Evolutionary conservation across 2,113 vertebrate species (phyloP).

Genomic region (Stegostoma tigrinum): DNA sequence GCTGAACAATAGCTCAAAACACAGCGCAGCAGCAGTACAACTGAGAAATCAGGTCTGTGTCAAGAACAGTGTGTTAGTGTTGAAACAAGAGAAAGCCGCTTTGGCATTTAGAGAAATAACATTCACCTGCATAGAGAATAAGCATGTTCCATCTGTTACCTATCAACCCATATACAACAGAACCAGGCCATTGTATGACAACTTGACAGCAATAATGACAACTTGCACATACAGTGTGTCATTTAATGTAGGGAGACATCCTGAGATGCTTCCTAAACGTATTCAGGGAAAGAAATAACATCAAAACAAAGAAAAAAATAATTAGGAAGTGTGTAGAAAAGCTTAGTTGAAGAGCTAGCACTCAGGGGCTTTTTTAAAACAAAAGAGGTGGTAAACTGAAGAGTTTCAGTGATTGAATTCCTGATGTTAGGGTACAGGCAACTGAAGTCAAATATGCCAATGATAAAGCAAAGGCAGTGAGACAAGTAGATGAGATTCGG

Average conservation of each 20-base stretch:
- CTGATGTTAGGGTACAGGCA: not conserved
- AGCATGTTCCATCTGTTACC: not conserved
- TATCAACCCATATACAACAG: not conserved
- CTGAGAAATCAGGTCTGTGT: not conserved
- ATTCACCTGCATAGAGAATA: not conserved
- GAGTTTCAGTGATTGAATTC: not conserved
- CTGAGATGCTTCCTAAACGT: not conserved
- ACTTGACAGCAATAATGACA: too few species aligned
- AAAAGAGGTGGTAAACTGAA: not conserved
- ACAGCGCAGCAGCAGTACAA: not conserved
- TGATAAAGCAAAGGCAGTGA: too few species aligned
- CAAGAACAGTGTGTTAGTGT: not conserved
- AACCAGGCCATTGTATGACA: not conserved
- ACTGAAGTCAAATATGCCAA: not conserved
- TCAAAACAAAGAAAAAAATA: not conserved
- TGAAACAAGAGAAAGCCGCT: not conserved
- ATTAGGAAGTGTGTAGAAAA: not conserved
- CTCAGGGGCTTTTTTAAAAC: not conserved
- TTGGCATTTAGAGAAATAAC: not conserved
- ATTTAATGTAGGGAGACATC: not conserved
- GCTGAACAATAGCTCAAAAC: not conserved
- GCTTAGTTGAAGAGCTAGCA: not conserved
- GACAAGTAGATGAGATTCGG: not conserved
- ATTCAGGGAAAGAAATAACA: not conserved
- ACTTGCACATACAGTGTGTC: not conserved